phyloP scores from a whole-genome alignment of 2,888 invertebrate species.

The Tethea ocularis region DNA sequence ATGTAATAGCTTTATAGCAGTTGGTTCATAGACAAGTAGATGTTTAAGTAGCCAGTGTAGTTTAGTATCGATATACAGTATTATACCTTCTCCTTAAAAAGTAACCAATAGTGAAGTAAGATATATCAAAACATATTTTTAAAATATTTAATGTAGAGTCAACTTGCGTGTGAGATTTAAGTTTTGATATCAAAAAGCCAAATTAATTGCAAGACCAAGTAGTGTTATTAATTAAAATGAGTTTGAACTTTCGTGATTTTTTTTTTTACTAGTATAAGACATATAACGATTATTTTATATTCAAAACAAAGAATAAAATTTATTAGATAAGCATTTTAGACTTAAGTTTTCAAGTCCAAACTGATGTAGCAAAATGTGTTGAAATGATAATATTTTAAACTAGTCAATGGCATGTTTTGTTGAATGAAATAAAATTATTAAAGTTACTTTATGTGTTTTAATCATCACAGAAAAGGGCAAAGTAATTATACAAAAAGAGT shows the following conservation, averaged over 20 bases:
- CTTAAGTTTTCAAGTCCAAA: background rate
- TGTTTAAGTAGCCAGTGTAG: constrained; percentile 38
- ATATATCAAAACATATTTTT: too few species aligned
- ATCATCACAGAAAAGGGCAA: background rate
- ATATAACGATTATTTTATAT: too few species aligned
- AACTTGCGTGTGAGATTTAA: too few species aligned
- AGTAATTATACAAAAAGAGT: too few species aligned
- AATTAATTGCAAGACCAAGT: background rate
- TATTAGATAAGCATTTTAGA: background rate
- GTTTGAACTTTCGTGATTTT: too few species aligned
- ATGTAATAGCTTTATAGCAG: constrained; percentile 60
- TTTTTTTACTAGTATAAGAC: too few species aligned
- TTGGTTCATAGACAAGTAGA: constrained; percentile 35
- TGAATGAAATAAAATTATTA: background rate
- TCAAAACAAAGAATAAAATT: too few species aligned
- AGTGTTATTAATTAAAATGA: background rate
- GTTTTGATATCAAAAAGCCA: too few species aligned
- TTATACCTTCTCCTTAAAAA: constrained; percentile 70
- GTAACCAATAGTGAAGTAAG: too few species aligned
- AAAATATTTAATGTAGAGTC: too few species aligned
- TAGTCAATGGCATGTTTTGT: constrained; percentile 2
- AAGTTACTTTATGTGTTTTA: background rate
- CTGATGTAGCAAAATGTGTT: background rate
- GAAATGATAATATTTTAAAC: background rate
- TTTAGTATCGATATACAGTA: constrained; percentile 65